phyloP scores from a whole-genome alignment of 2,113 vertebrate genomes.

The Varanus komodoensis region DNA sequence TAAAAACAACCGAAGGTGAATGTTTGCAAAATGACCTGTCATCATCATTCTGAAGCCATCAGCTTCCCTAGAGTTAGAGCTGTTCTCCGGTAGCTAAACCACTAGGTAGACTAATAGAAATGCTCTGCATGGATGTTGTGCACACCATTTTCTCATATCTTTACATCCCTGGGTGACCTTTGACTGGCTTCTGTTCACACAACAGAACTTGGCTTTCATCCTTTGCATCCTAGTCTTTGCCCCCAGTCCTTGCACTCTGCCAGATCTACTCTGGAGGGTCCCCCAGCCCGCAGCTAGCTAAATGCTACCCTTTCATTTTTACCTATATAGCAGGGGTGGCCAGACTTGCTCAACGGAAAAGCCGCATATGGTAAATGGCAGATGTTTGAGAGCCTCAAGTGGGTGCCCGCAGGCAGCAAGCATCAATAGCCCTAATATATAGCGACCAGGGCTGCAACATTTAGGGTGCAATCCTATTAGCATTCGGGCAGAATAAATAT shows the following conservation, averaged over 20 bases:
- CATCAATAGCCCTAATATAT: no score
- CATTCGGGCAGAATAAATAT: no score
- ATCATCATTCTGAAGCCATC: background rate
- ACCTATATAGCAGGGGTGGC: no score
- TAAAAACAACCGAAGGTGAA: background rate
- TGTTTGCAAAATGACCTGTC: background rate
- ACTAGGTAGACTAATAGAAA: constrained; percentile 18
- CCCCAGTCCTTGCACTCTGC: background rate
- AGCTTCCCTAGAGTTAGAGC: background rate
- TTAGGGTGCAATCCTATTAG: no score
- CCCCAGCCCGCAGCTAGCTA: no score
- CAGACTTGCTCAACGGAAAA: no score
- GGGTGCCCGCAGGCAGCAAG: no score
- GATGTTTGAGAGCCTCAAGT: no score
- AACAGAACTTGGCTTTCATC: background rate
- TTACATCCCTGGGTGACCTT: background rate
- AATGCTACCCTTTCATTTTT: no score
- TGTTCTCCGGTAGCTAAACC: background rate
- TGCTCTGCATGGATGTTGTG: no score
- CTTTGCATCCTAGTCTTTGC: background rate
- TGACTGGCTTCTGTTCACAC: background rate
- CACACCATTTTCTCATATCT: background rate
- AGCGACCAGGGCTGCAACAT: no score
- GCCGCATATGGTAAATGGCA: no score
- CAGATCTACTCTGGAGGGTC: background rate